phyloP scores from a whole-genome alignment of 2,888 invertebrate species.

The Physocephala rufipes region DNA sequence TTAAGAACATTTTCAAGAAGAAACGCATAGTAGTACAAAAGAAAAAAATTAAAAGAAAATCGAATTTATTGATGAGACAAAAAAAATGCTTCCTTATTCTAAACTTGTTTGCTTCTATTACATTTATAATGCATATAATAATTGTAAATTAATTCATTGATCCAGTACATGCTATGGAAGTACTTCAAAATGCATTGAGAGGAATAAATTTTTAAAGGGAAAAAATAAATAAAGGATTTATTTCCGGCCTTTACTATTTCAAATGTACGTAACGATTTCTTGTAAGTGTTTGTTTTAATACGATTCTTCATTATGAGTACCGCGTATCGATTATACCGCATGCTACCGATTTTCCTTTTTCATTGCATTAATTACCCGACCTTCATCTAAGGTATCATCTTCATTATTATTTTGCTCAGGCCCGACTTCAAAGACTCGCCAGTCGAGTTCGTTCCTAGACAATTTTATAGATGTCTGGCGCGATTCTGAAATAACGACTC shows the following conservation, averaged over 20 bases:
- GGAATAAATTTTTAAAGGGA: neutral
- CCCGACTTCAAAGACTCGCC: neutral
- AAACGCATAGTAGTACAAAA: neutral
- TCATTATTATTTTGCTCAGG: slow-evolving; percentile 21
- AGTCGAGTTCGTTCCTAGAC: too few species aligned
- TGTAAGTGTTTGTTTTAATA: slow-evolving; percentile 7
- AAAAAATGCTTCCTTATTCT: neutral
- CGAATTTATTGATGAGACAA: neutral
- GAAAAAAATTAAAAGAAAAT: neutral
- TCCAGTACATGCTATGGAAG: neutral
- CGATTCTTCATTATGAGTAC: neutral
- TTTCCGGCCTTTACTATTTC: slow-evolving; percentile 9
- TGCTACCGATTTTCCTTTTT: neutral
- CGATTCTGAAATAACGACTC: too few species aligned
- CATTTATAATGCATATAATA: too few species aligned
- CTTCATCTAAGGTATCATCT: neutral
- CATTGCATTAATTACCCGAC: neutral
- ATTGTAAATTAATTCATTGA: too few species aligned
- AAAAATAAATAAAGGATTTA: slow-evolving; percentile 17
- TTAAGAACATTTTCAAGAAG: neutral
- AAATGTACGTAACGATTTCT: neutral
- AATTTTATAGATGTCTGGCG: too few species aligned
- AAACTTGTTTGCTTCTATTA: too few species aligned
- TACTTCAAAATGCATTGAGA: neutral
- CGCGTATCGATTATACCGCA: neutral